phyloP scores from a whole-genome alignment of 2,888 invertebrate genomes.

The Cataglyphis altisquamis region DNA sequence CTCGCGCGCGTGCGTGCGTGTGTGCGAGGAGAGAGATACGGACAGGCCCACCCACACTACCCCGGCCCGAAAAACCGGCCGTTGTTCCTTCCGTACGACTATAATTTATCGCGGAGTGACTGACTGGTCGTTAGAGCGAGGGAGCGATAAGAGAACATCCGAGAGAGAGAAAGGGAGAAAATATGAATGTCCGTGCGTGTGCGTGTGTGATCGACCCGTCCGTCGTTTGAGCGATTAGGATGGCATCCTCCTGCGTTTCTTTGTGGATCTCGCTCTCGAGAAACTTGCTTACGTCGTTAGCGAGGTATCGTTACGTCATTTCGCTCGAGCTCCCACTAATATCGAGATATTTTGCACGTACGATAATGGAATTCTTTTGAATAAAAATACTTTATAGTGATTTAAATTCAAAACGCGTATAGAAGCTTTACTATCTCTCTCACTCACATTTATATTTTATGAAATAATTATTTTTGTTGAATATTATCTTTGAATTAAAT shows the following conservation, averaged over 20 bases:
- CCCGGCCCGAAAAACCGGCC: constrained; percentile 76
- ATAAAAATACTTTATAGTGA: not conserved
- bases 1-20: not conserved
- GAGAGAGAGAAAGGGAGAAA: constrained; percentile 27
- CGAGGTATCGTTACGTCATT: constrained; percentile 47
- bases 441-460: not conserved
- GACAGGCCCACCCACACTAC: constrained; percentile 79
- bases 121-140: constrained; percentile 78
- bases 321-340: constrained; percentile 2
- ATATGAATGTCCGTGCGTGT: constrained; percentile 12
- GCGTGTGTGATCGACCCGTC: constrained; percentile 57
- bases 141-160: constrained; percentile 33
- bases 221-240: constrained; percentile 62
- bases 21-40: constrained; percentile 73
- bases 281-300: constrained; percentile 42
- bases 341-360: constrained; percentile 27
- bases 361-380: not conserved
- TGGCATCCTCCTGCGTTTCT: constrained; percentile 59
- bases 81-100: constrained; percentile 80
- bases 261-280: constrained; percentile 55
- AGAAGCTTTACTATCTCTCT: not conserved
- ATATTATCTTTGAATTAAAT: not conserved
- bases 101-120: constrained; percentile 82
- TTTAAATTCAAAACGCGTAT: not conserved
- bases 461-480: not conserved